phyloP scores from a whole-genome alignment of 2,113 vertebrate genomes.

The Pipa parva region DNA sequence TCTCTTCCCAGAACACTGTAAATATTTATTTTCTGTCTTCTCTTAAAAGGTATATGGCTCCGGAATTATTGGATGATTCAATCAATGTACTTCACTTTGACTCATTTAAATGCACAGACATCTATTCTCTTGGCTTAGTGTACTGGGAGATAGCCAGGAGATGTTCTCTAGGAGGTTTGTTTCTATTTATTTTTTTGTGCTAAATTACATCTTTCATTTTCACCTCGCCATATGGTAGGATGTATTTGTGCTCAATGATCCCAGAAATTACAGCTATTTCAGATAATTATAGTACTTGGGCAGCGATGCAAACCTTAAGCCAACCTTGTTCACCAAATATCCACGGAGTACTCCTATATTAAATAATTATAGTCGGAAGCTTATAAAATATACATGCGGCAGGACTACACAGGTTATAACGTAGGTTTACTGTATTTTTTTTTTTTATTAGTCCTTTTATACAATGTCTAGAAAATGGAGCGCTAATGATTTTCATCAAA shows the following conservation, averaged over 20 bases:
- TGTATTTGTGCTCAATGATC: not conserved
- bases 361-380: no score
- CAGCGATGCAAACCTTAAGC: no score
- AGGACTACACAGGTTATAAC: no score
- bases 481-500: no score
- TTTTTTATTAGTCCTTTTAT: no score
- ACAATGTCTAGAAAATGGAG: no score
- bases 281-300: not conserved
- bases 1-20: not conserved
- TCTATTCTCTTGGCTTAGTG: conserved; percentile 90
- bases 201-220: not conserved
- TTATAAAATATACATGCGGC: no score
- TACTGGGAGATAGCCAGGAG: conserved; percentile 93
- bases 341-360: no score
- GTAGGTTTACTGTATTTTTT: no score
- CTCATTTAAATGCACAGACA: conserved; percentile 91
- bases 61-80: conserved; percentile 89
- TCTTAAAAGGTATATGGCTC: conserved; percentile 90
- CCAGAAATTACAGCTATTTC: not conserved
- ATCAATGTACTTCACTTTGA: conserved; percentile 88
- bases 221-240: not conserved
- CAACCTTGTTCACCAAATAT: not conserved
- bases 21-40: conserved; percentile 53
- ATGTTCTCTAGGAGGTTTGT: conserved; percentile 82
- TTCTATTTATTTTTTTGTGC: not conserved